These are phyloP conservation scores for Heliconius ismenius DNA, from an alignment of 2,888 invertebrate genomes.

Conservation along the genomic window DNA sequence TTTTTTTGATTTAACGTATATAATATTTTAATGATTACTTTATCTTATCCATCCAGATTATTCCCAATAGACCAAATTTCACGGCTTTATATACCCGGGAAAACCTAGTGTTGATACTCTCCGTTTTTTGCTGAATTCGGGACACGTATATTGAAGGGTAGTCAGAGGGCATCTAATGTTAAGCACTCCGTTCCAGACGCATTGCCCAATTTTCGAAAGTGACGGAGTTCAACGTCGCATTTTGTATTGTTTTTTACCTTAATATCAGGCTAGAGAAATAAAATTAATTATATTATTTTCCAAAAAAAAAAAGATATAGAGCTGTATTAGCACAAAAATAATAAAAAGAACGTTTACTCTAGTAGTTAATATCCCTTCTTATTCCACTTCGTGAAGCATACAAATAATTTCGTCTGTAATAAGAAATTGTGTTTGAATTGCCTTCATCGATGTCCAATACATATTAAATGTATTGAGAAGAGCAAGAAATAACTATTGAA, in stretches of 20 bases:
- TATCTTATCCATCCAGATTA: no score
- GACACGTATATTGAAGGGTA: no score
- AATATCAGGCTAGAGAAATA: not conserved
- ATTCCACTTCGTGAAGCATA: conserved; percentile 33
- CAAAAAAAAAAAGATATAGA: not conserved
- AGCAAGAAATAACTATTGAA: conserved; percentile 2
- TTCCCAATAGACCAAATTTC: no score
- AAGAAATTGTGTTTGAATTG: conserved; percentile 25
- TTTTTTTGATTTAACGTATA: no score
- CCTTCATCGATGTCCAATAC: conserved; percentile 26
- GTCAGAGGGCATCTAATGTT: no score
- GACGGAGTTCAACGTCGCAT: not conserved
- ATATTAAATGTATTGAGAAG: conserved; percentile 23
- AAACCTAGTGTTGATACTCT: no score
- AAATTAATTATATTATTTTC: not conserved
- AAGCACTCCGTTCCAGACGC: no score
- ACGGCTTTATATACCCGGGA: no score
- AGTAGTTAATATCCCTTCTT: conserved; percentile 27
- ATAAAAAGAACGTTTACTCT: conserved; percentile 27
- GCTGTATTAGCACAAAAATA: not conserved
- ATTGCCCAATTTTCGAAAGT: no score
- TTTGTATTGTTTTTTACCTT: not conserved
- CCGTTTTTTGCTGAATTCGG: no score
- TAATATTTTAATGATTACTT: not conserved
- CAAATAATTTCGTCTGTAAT: conserved; percentile 31